Evolutionary conservation across 2,113 vertebrate genomes (phyloP), one percentile per base, ranked within the genome.

Genomic region (Narcine bancroftii): DNA sequence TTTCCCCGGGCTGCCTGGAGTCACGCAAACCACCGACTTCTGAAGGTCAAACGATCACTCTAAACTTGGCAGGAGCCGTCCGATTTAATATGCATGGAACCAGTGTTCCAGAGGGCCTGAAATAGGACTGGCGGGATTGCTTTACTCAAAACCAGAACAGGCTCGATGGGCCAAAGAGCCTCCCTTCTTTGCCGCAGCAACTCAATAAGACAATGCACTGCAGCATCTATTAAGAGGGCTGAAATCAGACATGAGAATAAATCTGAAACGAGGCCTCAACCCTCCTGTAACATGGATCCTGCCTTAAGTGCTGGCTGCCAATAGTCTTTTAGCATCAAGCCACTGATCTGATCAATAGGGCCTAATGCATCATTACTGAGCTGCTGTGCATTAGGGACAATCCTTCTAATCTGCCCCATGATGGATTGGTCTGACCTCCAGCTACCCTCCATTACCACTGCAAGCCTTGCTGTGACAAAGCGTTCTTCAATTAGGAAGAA

Each of bases 381-480:
- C 89, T 29, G 60, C 89, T 45, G 63, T 91, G 66, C 89, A 91
- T 91, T 91, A 71, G 36, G 6, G 89, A 69, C 39, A 69, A 45
- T 42, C 85, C 50, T 87, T 87, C 53, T 63, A 89, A 65, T 60
- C 60, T 36, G 60, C 65, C 60, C 0, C 36, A 15, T 45, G 65
- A 69, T 91, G 63, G 39, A 69, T 69, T 71, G 89, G 19, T 91
- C 65, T 13, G 89, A 69, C 89, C 65, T 39, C 81, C 53, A 87
- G 81, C 79, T 60, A 15, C 33, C 81, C 81, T 87, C 53, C 53
- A 63, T 56, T 26, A 17, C 47, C 33, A 15, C 26, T 56, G 50
- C 33, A 7, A 17, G 81, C 53, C 53, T n/a, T 5, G 33, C 5
- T 9, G 53, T 3, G 33, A 87, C 53, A 87, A 39, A 87, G 13